phyloP scores from a whole-genome alignment of 2,888 invertebrate species.

The Capitulum mitella region DNA sequence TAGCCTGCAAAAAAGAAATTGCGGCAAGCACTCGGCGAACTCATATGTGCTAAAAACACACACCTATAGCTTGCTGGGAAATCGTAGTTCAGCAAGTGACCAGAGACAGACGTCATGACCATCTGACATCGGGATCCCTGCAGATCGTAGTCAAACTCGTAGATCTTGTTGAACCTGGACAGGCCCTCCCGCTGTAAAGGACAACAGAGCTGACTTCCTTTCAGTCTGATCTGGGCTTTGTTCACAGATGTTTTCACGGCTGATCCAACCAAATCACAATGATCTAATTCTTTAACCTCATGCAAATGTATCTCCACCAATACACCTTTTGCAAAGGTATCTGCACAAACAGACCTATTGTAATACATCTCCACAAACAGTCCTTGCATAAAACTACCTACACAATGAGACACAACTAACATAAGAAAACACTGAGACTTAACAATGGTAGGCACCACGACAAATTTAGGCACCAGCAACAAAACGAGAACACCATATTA shows the following conservation, averaged over 20 bases:
- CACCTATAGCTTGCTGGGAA: slow-evolving; percentile 61
- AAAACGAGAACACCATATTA: too few relatives aligned
- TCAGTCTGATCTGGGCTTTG: too few relatives aligned
- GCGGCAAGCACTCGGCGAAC: background rate
- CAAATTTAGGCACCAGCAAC: too few relatives aligned
- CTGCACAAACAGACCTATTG: background rate
- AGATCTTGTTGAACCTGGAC: slow-evolving; percentile 89
- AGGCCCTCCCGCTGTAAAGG: slow-evolving; percentile 68
- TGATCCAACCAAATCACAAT: slow-evolving; percentile 16
- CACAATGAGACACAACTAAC: too few relatives aligned
- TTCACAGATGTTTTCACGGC: too few relatives aligned
- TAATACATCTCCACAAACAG: too few relatives aligned
- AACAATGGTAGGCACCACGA: too few relatives aligned
- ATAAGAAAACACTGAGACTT: too few relatives aligned
- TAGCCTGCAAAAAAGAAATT: too few relatives aligned
- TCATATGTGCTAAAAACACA: background rate
- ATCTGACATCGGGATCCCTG: slow-evolving; percentile 68
- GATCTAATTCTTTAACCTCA: background rate
- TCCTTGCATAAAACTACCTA: too few relatives aligned
- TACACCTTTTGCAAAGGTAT: too few relatives aligned
- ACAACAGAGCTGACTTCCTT: slow-evolving; percentile 27
- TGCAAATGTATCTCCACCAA: too few relatives aligned
- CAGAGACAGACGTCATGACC: slow-evolving; percentile 97
- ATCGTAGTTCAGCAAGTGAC: slow-evolving; percentile 76
- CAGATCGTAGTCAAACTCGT: slow-evolving; percentile 77